Evolutionary conservation across 1,140 invertebrate genomes (phyloP).

Genomic region (Yoshiicerus persimilis): DNA sequence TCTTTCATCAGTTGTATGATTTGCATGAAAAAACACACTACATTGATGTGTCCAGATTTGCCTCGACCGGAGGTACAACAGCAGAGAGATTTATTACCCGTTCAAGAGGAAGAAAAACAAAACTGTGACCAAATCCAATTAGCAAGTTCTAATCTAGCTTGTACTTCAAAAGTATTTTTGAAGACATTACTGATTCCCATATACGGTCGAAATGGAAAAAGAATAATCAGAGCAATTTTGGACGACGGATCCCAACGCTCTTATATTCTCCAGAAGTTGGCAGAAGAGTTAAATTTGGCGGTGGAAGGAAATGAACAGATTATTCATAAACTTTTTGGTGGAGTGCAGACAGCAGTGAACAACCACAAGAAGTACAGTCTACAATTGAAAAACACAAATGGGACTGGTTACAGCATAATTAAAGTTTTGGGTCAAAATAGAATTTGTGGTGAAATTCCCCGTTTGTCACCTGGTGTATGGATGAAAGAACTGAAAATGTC

Average conservation of each 20-base stretch:
- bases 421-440: background rate
- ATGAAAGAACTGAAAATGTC: conserved; percentile 19
- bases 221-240: conserved; percentile 7
- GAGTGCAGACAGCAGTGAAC: background rate
- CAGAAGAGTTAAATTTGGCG: background rate
- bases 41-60: background rate
- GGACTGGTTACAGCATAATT: background rate
- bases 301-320: background rate
- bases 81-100: background rate
- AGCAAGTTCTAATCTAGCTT: background rate
- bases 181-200: conserved; percentile 33
- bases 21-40: background rate
- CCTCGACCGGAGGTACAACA: background rate
- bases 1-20: background rate
- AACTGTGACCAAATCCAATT: too few relatives aligned
- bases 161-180: background rate
- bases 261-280: background rate
- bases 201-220: background rate
- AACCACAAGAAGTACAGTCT: background rate
- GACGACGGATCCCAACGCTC: conserved; percentile 39
- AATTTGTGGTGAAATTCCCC: background rate
- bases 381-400: background rate
- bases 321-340: conserved; percentile 21
- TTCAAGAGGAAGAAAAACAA: background rate
- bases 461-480: background rate